A percentile compares a stretch with the other conserved stretches of the same genome.
These are phyloP conservation scores for Anas acuta DNA, from an alignment of 2,797 vertebrate species.

Conservation along the genomic window DNA sequence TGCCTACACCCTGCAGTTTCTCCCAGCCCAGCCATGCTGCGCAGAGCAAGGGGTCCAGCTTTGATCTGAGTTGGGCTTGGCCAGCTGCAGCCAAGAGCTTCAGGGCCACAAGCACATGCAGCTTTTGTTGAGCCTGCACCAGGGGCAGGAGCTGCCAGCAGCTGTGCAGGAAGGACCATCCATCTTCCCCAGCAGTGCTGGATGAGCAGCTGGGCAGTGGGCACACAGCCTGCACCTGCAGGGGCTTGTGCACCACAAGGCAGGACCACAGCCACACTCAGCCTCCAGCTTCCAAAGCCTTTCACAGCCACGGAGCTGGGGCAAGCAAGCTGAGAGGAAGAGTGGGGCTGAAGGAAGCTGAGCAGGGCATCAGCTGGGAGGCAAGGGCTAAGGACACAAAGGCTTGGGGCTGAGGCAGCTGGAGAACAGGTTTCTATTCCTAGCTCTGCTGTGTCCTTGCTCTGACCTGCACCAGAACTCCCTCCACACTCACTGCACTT, in stretches of 20 bases:
- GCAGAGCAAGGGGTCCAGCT: background rate
- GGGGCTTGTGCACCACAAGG: background rate
- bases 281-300: background rate
- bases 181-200: background rate
- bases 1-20: background rate
- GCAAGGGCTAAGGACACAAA: background rate
- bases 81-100: no score
- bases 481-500: accelerated
- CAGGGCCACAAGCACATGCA: background rate
- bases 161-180: background rate
- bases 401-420: background rate
- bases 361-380: background rate
- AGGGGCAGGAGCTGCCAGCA: background rate
- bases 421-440: background rate
- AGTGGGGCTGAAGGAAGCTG: background rate
- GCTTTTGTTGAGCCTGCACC: background rate
- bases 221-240: background rate
- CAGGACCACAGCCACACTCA: no score
- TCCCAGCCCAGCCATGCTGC: background rate
- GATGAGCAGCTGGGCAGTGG: no score
- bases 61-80: background rate
- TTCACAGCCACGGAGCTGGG: no score
- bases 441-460: accelerated
- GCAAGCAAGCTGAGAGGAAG: background rate
- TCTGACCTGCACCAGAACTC: background rate